Evolutionary conservation across 1,140 invertebrate species (phyloP), one percentile per base, ranked within the genome.

Genomic region (Papilio polytes): DNA sequence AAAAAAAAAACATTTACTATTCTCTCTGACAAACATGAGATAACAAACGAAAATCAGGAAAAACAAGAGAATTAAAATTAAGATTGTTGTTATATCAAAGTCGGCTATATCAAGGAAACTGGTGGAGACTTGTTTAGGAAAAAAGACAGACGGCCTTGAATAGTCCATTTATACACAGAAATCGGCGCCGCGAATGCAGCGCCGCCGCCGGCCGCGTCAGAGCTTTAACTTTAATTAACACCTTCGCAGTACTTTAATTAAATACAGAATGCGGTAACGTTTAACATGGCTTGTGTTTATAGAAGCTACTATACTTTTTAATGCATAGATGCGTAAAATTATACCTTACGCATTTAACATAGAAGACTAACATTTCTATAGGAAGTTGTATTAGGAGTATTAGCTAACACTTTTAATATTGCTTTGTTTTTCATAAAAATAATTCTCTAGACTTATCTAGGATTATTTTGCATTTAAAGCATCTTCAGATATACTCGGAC

Each of bases 111-210:
- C 22, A 63, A 63, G 59, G 59, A 63, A 59, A 63, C 59, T 26
- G 18, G 59, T 18, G 20, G 59, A 63, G 59, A 78, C 56, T 78
- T 63, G 53, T 63, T 78, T 78, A 78, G 51, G 53, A 51, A 78
- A 77, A 78, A 78, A 78, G 53, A 78, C 18, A 78, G 76, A 78
- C 76, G 53, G 20, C 76, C 76, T 78, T 78, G 76, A 78, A 63
- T 59, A 59, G 74, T 77, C 74, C n/a, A 78, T 44, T 59, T 63
- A 46, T 12, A 78, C 7, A 78, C 18, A 78, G 20, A 78, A 78
- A 78, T 78, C 76, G 76, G 76, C 76, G 76, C 76, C 76, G 18
- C 51, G 26, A 20, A 36, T 78, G 56, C 76, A 63, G 51, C 51
- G 26, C 31, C 15, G 18, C 22, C n/a, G 18, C 74, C 22, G 22